A percentile compares a stretch with the other conserved stretches of the same genome.
phyloP scores from a whole-genome alignment of 2,888 invertebrate genomes.

The Habroteleia sp. region DNA sequence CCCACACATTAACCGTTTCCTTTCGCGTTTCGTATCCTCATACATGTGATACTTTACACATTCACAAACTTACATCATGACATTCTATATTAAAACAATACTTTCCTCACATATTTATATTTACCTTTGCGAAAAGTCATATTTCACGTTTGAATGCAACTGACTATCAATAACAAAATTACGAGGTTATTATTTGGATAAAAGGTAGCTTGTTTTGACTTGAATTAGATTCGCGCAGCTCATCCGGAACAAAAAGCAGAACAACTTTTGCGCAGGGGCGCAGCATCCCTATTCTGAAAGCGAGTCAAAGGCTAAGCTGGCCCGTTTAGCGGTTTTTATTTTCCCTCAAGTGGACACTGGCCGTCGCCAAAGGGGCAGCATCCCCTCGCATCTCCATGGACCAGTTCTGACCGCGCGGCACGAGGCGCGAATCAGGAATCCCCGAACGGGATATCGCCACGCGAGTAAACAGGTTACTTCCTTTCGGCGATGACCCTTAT shows the following conservation, averaged over 20 bases:
- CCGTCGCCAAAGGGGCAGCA: slow-evolving; percentile 70
- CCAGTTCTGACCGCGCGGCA: slow-evolving; percentile 71
- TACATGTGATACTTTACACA: too few relatives aligned
- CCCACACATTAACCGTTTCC: too few relatives aligned
- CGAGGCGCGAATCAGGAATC: slow-evolving; percentile 63
- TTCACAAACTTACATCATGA: too few relatives aligned
- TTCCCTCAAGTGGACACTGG: slow-evolving; percentile 74
- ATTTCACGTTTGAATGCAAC: slow-evolving; percentile 2
- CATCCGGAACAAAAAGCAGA: slow-evolving; percentile 49
- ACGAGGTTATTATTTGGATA: slow-evolving; percentile 47
- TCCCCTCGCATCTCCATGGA: slow-evolving; percentile 72
- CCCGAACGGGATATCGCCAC: slow-evolving; percentile 73
- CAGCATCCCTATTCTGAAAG: slow-evolving; percentile 53
- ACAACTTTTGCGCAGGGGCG: slow-evolving; percentile 38
- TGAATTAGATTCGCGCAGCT: slow-evolving; percentile 46
- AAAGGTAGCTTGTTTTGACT: slow-evolving; percentile 49
- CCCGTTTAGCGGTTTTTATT: slow-evolving; percentile 74
- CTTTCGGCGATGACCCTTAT: slow-evolving; percentile 56
- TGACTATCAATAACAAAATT: slow-evolving; percentile 34
- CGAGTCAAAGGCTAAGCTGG: slow-evolving; percentile 65
- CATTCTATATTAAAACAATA: too few relatives aligned
- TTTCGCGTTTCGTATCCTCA: too few relatives aligned
- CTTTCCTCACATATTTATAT: too few relatives aligned
- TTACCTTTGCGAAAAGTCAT: too few relatives aligned
- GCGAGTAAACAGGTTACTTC: slow-evolving; percentile 76